Conservation (phyloP, 2,797 vertebrate species). For the Alca torda region DNA sequence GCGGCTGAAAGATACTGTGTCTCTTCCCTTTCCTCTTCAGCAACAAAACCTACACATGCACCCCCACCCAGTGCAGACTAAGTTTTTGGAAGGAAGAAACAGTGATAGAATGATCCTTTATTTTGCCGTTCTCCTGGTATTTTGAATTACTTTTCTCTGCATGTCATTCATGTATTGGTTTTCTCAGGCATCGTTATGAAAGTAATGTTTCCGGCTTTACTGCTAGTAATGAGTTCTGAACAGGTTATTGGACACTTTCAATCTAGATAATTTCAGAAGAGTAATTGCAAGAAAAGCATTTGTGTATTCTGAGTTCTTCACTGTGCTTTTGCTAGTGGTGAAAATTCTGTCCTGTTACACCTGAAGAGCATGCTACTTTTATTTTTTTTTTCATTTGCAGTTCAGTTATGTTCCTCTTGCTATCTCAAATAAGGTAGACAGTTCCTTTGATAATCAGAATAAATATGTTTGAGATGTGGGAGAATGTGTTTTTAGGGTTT, state of each 20-base stretch:
- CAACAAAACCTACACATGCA: rapidly evolving
- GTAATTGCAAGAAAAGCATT: neutral
- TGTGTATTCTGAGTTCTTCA: neutral
- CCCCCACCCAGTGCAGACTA: too few relatives aligned
- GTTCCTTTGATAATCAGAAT: neutral
- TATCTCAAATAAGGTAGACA: neutral
- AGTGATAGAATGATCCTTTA: neutral
- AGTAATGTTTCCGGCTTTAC: neutral
- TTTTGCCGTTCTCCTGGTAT: neutral
- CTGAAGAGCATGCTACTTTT: neutral
- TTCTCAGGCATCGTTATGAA: neutral
- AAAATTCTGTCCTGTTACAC: neutral
- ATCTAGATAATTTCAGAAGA: neutral
- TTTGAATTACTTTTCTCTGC: neutral
- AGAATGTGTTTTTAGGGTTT: neutral
- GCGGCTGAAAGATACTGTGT: neutral
- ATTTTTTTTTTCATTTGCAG: neutral
- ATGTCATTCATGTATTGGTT: neutral
- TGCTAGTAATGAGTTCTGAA: neutral
- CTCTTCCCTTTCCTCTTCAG: neutral
- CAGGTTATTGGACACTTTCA: neutral
- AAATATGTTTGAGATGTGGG: neutral
- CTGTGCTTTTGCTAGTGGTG: neutral
- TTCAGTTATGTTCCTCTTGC: neutral
- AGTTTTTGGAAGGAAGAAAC: neutral